Evolutionary conservation across 1,140 invertebrate genomes (phyloP).

Genomic region (Ylistrum balloti): DNA sequence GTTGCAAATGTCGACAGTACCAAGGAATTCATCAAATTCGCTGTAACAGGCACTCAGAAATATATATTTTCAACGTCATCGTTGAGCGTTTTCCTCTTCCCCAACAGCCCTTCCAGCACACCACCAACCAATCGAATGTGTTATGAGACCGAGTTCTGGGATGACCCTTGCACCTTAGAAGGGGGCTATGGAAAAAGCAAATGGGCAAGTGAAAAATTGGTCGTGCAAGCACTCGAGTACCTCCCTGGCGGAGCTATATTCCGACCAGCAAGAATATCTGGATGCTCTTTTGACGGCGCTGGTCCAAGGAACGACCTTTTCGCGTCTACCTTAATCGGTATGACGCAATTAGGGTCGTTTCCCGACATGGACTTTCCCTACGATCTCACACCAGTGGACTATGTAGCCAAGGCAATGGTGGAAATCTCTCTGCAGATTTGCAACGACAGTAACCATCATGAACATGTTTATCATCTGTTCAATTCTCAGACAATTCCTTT

Average conservation of each 20-base stretch:
- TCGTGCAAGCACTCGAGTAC: constrained; percentile 67
- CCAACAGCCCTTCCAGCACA: constrained; percentile 41
- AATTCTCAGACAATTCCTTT: constrained; percentile 69
- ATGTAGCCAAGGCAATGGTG: constrained; percentile 67
- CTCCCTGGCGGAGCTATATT: constrained; percentile 74
- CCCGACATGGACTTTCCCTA: constrained; percentile 72
- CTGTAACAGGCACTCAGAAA: constrained; percentile 66
- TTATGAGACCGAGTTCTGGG: constrained; percentile 63
- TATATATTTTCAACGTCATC: constrained; percentile 70
- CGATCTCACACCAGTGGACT: constrained; percentile 72
- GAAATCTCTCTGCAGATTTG: constrained; percentile 66
- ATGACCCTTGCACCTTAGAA: constrained; percentile 64
- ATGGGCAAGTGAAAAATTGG: constrained; percentile 71
- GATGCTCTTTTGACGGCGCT: constrained; percentile 61
- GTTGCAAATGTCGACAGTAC: constrained; percentile 69
- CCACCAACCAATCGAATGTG: constrained; percentile 48
- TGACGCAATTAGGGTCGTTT: constrained; percentile 65
- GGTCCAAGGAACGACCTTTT: constrained; percentile 71
- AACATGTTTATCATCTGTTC: constrained; percentile 67
- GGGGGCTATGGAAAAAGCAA: constrained; percentile 73
- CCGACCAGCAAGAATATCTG: constrained; percentile 69
- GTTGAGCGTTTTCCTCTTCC: constrained; percentile 70
- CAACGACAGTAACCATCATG: constrained; percentile 50
- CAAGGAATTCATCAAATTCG: constrained; percentile 70
- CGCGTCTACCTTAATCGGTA: constrained; percentile 65